phyloP scores from a whole-genome alignment of 2,888 invertebrate genomes.

The Eupithecia centaureata region DNA sequence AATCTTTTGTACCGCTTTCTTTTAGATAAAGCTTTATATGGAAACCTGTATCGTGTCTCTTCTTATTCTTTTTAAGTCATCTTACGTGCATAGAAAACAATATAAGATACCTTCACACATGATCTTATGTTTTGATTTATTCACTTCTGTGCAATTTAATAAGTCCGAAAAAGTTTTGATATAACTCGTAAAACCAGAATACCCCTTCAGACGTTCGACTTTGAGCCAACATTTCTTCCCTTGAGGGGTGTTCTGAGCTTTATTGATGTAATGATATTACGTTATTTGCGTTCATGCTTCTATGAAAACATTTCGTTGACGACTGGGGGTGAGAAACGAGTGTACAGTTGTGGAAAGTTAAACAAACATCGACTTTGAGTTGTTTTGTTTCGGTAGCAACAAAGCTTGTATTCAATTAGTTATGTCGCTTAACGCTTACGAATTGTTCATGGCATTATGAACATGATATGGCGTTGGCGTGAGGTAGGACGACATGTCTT shows the following conservation, averaged over 20 bases:
- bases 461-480: slow-evolving; percentile 22
- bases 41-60: neutral
- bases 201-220: slow-evolving; percentile 44
- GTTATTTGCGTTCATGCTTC: slow-evolving; percentile 40
- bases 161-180: neutral
- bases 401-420: slow-evolving; percentile 9
- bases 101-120: neutral
- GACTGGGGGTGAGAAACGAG: slow-evolving; percentile 27
- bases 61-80: neutral
- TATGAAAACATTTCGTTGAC: slow-evolving; percentile 44
- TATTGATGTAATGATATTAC: slow-evolving; percentile 51
- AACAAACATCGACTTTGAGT: slow-evolving; percentile 20
- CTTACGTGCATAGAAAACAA: neutral
- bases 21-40: neutral
- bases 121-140: neutral
- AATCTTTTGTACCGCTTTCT: neutral
- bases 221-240: slow-evolving; percentile 54
- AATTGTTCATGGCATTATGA: slow-evolving; percentile 13
- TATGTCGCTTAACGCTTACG: slow-evolving; percentile 10
- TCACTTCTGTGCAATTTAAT: neutral
- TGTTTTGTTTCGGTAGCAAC: slow-evolving; percentile 16
- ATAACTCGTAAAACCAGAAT: slow-evolving; percentile 14
- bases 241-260: slow-evolving; percentile 47
- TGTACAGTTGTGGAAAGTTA: slow-evolving; percentile 29
- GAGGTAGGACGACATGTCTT: slow-evolving; percentile 10